These are phyloP conservation scores for Squalus acanthias DNA, from an alignment of 2,797 vertebrate species.

Conservation along the genomic window DNA sequence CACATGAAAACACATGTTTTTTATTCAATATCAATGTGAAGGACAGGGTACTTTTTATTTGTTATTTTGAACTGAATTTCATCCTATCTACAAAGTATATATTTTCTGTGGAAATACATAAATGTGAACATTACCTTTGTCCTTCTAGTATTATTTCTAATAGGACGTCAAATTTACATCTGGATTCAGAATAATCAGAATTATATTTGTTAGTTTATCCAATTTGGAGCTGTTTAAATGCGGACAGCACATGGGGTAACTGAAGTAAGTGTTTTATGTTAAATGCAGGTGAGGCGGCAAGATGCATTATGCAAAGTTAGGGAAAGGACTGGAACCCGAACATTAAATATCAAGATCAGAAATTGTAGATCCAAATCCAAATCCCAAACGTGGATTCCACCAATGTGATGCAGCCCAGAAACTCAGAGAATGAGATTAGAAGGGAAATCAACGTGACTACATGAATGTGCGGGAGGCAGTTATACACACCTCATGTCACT, in stretches of 20 bases:
- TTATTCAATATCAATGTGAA: too few species aligned
- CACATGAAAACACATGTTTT: too few species aligned
- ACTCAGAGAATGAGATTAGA: not conserved
- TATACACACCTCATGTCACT: too few species aligned
- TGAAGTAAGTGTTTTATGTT: not conserved
- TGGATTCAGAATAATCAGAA: not conserved
- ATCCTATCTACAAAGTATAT: too few species aligned
- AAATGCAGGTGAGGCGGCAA: not conserved
- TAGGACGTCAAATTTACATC: not conserved
- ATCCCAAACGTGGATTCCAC: not conserved
- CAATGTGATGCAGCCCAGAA: not conserved
- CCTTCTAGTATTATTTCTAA: too few species aligned
- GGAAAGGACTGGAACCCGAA: not conserved
- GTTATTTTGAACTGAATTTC: too few species aligned
- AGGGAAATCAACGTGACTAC: too few species aligned
- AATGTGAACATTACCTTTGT: too few species aligned
- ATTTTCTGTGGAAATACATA: too few species aligned
- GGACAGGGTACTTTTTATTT: too few species aligned
- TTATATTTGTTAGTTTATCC: not conserved
- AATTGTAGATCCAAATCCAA: not conserved
- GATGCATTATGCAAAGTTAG: not conserved
- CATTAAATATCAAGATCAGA: not conserved
- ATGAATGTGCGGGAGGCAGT: too few species aligned
- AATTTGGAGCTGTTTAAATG: not conserved
- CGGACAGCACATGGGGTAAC: too few species aligned